Evolutionary conservation across 2,113 vertebrate genomes (phyloP).

Genomic region (Alouatta palliata): DNA sequence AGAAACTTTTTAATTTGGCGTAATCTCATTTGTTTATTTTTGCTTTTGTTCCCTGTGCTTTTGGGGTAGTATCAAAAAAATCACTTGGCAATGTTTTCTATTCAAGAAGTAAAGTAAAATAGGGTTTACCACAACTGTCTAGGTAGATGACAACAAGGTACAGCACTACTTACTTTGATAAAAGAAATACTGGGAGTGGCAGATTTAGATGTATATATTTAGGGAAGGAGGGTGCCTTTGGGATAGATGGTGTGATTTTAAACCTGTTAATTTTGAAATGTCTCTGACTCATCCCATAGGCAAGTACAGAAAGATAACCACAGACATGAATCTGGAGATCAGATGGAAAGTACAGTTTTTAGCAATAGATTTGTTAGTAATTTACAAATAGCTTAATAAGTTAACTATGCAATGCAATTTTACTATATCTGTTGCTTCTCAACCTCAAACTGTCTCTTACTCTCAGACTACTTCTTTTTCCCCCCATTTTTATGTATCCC

Average conservation of each 20-base stretch:
- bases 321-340: background rate
- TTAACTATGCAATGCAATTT: accelerated
- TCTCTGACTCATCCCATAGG: background rate
- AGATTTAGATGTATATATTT: background rate
- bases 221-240: background rate
- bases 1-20: background rate
- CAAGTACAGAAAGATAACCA: background rate
- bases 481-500: background rate
- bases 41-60: background rate
- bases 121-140: background rate
- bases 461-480: background rate
- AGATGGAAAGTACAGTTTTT: background rate
- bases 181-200: background rate
- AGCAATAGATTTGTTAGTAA: background rate
- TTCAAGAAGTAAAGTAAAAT: background rate
- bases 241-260: background rate
- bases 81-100: background rate
- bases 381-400: background rate
- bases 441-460: background rate
- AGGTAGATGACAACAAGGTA: background rate
- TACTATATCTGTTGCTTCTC: background rate
- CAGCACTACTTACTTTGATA: background rate
- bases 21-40: background rate
- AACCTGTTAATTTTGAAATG: background rate
- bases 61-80: background rate